Conservation (phyloP, 2,113 vertebrate genomes). For the Lepisosteus osseus region DNA sequence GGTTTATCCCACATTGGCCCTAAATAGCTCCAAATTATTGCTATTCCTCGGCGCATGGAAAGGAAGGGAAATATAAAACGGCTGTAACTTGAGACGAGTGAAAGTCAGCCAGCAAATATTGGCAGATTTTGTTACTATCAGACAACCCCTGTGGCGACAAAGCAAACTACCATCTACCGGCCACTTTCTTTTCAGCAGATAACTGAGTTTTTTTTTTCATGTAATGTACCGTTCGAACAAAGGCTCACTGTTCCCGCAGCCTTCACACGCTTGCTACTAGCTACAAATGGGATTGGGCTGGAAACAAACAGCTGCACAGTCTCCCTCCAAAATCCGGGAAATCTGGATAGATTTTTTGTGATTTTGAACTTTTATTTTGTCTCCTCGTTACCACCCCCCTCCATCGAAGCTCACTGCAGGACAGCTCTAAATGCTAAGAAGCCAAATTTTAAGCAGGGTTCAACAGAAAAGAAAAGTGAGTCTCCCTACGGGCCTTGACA, state of each 20-base stretch:
- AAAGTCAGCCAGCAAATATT: conserved; percentile 54
- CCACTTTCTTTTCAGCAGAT: conserved; percentile 5
- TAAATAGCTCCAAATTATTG: conserved; percentile 88
- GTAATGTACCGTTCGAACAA: conserved; percentile 7
- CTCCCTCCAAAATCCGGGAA: too few species aligned
- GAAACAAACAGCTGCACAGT: background rate
- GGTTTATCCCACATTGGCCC: conserved; percentile 84
- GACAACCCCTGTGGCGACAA: conserved; percentile 36
- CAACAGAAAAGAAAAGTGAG: too few species aligned
- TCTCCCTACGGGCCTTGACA: too few species aligned
- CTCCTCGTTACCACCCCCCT: background rate
- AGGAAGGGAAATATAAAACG: conserved; percentile 72
- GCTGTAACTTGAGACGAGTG: conserved; percentile 57
- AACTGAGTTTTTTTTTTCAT: background rate
- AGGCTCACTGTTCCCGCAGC: background rate
- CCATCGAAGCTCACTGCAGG: too few species aligned
- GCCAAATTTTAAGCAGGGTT: too few species aligned
- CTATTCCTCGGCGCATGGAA: conserved; percentile 79
- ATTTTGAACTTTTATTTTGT: background rate
- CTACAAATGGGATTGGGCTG: background rate
- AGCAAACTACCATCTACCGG: conserved; percentile 10
- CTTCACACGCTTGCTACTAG: background rate
- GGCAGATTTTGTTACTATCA: conserved; percentile 59
- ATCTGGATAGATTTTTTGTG: too few species aligned
- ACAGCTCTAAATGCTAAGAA: too few species aligned